These are phyloP conservation scores for Drosophila albomicans DNA, from an alignment of 1,140 invertebrate species.

Conservation along the genomic window DNA sequence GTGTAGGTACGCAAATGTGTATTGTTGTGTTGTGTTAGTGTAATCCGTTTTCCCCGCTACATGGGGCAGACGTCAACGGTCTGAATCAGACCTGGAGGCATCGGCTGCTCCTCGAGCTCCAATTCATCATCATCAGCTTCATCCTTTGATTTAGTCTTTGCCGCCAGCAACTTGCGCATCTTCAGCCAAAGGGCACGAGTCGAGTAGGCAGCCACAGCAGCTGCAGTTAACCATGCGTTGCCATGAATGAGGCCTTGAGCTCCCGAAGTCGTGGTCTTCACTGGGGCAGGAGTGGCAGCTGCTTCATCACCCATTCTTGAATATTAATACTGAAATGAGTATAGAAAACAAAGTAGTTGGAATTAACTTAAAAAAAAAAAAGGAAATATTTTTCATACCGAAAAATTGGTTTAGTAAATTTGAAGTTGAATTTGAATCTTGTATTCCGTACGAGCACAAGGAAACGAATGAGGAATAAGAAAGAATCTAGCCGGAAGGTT, in stretches of 20 bases:
- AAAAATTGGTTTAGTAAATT: not conserved
- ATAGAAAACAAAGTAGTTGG: not conserved
- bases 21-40: slow-evolving; percentile 2
- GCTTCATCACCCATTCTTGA: slow-evolving; percentile 7
- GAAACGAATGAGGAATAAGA: not conserved
- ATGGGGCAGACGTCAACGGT: not conserved
- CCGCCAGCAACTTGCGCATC: slow-evolving; percentile 10
- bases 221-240: slow-evolving; percentile 36
- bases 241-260: slow-evolving; percentile 11
- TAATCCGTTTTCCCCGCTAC: slow-evolving; percentile 4
- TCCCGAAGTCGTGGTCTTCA: slow-evolving; percentile 31
- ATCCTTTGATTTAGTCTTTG: not conserved
- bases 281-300: not conserved
- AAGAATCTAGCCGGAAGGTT: not conserved
- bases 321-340: not conserved
- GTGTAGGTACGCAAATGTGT: not conserved
- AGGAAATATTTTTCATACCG: not conserved
- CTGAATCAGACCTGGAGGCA: not conserved
- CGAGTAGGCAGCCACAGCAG: slow-evolving; percentile 38
- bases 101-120: not conserved
- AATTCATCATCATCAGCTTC: too few relatives aligned
- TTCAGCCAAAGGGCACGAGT: slow-evolving; percentile 49
- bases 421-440: slow-evolving; percentile 14
- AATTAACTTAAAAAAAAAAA: not conserved
- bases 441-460: slow-evolving; percentile 9